A percentile compares a stretch with the other conserved stretches of the same genome.
These are phyloP conservation scores for Saxicola maurus DNA, from an alignment of 2,797 vertebrate genomes.

Conservation along the genomic window DNA sequence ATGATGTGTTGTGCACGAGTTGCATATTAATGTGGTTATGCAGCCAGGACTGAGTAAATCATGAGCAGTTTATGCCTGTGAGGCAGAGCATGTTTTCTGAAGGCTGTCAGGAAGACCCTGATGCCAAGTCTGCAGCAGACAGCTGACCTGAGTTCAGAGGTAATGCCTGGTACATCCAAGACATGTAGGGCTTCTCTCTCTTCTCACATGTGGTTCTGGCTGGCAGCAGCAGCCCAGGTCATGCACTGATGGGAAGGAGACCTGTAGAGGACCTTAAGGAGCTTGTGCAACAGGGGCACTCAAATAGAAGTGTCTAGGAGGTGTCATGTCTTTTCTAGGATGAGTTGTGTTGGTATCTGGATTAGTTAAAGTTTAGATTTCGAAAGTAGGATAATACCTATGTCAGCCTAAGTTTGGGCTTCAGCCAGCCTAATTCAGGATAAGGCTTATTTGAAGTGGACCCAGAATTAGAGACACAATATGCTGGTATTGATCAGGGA, in stretches of 20 bases:
- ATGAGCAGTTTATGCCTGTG: not conserved
- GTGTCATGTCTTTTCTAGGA: not conserved
- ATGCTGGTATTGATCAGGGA: not conserved
- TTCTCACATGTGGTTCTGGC: not conserved
- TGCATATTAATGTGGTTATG: slow-evolving; percentile 21
- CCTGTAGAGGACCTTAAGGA: not conserved
- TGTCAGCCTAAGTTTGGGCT: not conserved
- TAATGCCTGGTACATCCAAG: not conserved
- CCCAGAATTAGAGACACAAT: accelerated
- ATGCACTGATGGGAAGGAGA: not conserved
- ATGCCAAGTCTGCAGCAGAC: not conserved
- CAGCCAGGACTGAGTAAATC: not conserved
- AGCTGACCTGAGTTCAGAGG: not conserved
- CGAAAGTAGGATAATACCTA: not conserved
- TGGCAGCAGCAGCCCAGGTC: not conserved
- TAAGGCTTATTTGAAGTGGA: not conserved
- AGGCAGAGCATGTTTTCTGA: slow-evolving; percentile 8
- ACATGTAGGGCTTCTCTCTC: not conserved
- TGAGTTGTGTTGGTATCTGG: not conserved
- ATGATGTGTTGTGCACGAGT: not conserved
- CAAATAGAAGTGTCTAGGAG: not conserved
- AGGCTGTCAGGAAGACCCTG: not conserved
- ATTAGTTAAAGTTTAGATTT: slow-evolving; percentile 13
- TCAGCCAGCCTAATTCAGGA: slow-evolving; percentile 1
- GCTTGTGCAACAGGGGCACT: not conserved